Evolutionary conservation across 2,113 vertebrate genomes (phyloP).

Genomic region (Pangasianodon hypophthalmus): DNA sequence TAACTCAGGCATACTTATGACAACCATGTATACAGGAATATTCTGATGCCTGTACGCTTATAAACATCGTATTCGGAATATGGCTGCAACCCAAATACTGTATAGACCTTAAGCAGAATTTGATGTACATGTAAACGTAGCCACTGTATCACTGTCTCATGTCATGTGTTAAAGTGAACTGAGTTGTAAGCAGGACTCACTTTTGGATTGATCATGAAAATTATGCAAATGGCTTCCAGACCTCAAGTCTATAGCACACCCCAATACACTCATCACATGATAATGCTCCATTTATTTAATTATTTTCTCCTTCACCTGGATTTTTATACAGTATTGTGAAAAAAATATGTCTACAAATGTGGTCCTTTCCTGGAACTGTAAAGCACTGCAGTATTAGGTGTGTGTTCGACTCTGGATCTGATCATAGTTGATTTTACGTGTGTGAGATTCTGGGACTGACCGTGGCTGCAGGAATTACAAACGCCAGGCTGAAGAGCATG

Average conservation of each 20-base stretch:
- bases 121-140: no score
- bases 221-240: neutral
- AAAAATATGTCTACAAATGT: neutral
- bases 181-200: neutral
- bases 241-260: neutral
- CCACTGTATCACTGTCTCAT: neutral
- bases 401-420: neutral
- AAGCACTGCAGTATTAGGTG: neutral
- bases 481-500: slow-evolving; percentile 95
- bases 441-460: slow-evolving; percentile 65
- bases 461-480: slow-evolving; percentile 91
- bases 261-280: neutral
- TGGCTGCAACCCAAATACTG: no score
- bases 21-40: no score
- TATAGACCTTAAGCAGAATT: no score
- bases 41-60: no score
- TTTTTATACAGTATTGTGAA: neutral
- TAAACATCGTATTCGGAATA: no score
- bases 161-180: neutral
- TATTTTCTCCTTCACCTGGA: neutral
- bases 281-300: neutral
- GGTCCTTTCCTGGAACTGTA: neutral
- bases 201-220: neutral
- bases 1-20: no score
- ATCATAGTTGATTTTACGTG: neutral